Evolutionary conservation across 1,140 invertebrate genomes (phyloP).

Genomic region (Temnothorax longispinosus): DNA sequence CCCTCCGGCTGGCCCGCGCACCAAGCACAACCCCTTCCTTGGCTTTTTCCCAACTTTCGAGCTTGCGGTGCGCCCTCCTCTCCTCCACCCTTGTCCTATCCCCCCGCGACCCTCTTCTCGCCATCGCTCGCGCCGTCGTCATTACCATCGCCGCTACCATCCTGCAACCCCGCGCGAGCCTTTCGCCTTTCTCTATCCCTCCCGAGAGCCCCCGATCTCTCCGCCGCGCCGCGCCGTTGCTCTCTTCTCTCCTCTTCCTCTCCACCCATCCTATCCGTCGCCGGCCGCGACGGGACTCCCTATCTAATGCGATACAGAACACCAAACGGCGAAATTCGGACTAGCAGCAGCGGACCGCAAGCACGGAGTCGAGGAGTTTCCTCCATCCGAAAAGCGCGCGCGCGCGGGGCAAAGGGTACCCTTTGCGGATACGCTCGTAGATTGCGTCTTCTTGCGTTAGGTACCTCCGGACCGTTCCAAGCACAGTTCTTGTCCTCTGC

Average conservation of each 20-base stretch:
- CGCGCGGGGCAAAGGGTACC: background rate
- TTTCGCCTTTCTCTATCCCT: slow-evolving; percentile 36
- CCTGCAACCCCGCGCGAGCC: slow-evolving; percentile 34
- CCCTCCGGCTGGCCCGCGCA: slow-evolving; percentile 67
- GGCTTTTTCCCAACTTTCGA: slow-evolving; percentile 82
- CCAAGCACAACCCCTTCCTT: slow-evolving; percentile 82
- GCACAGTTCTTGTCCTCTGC: background rate
- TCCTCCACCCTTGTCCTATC: background rate
- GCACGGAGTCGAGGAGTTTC: slow-evolving; percentile 44
- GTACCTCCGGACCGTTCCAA: background rate
- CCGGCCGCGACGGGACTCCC: slow-evolving; percentile 54
- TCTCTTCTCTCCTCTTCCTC: background rate
- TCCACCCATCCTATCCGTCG: slow-evolving; percentile 19
- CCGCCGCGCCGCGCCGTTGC: background rate
- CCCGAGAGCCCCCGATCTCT: too few relatives aligned
- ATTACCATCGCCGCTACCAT: slow-evolving; percentile 66
- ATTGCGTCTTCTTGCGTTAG: slow-evolving; percentile 61
- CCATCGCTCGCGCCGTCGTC: slow-evolving; percentile 64
- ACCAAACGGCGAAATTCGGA: slow-evolving; percentile 58
- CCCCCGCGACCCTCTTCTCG: slow-evolving; percentile 34
- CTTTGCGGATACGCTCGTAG: slow-evolving; percentile 39
- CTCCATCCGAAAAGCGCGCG: background rate
- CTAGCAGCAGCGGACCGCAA: slow-evolving; percentile 57
- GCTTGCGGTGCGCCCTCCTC: slow-evolving; percentile 76
- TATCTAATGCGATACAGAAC: slow-evolving; percentile 54